Conservation (phyloP, 1,140 invertebrate species). For the Zelostemma sp. region DNA sequence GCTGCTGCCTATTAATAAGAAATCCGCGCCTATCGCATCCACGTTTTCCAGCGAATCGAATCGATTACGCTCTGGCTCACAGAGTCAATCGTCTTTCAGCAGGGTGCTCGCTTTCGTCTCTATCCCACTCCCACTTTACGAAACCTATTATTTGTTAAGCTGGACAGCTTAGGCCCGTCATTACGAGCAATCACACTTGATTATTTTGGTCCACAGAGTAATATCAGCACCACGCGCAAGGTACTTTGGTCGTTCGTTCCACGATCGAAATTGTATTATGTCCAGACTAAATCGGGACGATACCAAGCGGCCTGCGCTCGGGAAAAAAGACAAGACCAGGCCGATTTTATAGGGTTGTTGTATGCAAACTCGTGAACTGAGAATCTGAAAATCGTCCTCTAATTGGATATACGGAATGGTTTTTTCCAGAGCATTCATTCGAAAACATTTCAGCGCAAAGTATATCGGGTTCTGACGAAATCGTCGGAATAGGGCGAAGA, state of each 20-base stretch:
- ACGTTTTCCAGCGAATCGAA: slow-evolving; percentile 59
- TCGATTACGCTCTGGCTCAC: slow-evolving; percentile 57
- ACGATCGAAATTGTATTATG: slow-evolving; percentile 26
- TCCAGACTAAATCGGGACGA: not conserved
- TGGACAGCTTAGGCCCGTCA: slow-evolving; percentile 68
- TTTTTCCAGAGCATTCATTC: too few relatives aligned
- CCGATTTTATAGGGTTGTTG: slow-evolving; percentile 11
- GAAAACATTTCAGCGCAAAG: too few relatives aligned
- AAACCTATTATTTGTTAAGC: slow-evolving; percentile 68
- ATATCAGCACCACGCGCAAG: slow-evolving; percentile 19
- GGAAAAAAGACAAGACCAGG: slow-evolving; percentile 10
- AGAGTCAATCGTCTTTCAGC: slow-evolving; percentile 44
- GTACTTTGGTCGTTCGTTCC: slow-evolving; percentile 10
- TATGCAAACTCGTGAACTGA: not conserved
- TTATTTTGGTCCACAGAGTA: slow-evolving; percentile 69
- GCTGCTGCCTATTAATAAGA: slow-evolving; percentile 63
- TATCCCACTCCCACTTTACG: slow-evolving; percentile 22
- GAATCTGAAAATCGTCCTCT: not conserved
- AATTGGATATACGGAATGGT: not conserved
- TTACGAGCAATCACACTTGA: slow-evolving; percentile 70
- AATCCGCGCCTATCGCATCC: slow-evolving; percentile 54
- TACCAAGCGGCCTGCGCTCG: not conserved
- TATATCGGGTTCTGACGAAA: too few relatives aligned
- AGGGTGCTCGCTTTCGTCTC: slow-evolving; percentile 24
- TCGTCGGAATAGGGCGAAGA: too few relatives aligned